Conservation (phyloP, 2,888 invertebrate species). For the Hypercompe scribonia region DNA sequence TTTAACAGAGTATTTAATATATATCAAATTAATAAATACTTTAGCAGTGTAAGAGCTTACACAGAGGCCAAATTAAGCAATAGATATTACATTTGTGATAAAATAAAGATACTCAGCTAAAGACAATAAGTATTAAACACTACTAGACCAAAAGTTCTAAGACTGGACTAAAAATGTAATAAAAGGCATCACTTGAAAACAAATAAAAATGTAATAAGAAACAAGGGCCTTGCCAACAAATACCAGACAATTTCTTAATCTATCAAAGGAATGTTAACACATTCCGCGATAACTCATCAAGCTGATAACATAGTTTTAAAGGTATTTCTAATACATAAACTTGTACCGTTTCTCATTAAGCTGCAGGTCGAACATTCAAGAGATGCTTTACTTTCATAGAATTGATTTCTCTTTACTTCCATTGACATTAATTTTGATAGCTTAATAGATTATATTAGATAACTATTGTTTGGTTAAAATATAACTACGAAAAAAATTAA, state of each 20-base stretch:
- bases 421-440: background rate
- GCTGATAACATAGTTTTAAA: constrained; percentile 9
- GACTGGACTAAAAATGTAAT: background rate
- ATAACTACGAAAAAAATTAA: too few species aligned
- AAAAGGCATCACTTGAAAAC: background rate
- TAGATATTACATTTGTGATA: too few species aligned
- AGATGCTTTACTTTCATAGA: background rate
- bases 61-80: too few species aligned
- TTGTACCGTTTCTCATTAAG: background rate
- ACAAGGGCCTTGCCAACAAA: background rate
- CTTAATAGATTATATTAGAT: too few species aligned
- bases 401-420: background rate
- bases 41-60: too few species aligned
- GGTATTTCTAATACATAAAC: background rate
- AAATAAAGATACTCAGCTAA: too few species aligned
- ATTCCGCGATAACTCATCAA: background rate
- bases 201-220: background rate
- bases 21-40: too few species aligned
- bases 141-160: background rate
- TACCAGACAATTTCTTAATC: background rate
- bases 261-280: background rate
- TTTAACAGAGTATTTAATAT: too few species aligned
- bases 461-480: too few species aligned
- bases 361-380: background rate
- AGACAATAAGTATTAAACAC: background rate